Percentiles rank a stretch among this genome's conserved stretches.
phyloP scores from a whole-genome alignment of 2,888 invertebrate genomes.

The Ormyrus rosae region DNA sequence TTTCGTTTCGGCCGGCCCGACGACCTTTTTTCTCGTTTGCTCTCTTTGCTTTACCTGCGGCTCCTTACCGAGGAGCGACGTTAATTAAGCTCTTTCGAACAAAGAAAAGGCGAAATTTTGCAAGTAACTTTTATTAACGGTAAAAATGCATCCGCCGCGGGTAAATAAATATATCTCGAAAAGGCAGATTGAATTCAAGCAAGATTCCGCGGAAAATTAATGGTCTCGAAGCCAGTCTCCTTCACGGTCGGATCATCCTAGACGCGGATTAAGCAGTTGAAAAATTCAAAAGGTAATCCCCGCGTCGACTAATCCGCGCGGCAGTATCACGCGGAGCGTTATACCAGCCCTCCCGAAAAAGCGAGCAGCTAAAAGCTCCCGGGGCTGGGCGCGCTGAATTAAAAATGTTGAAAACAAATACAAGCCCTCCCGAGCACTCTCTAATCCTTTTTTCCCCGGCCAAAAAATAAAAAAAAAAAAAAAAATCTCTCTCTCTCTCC shows the following conservation, averaged over 20 bases:
- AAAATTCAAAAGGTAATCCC: constrained; percentile 43
- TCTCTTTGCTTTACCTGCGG: background rate
- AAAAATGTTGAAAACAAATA: background rate
- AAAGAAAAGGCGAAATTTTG: no score
- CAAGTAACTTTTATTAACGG: no score
- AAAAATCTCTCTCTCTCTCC: no score
- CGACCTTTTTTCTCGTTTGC: background rate
- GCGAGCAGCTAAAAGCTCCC: background rate
- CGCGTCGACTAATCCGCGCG: background rate
- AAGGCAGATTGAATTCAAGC: no score
- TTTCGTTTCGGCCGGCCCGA: background rate
- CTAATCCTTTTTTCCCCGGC: background rate
- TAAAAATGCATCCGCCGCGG: no score
- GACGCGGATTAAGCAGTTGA: constrained; percentile 49
- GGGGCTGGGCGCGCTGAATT: background rate
- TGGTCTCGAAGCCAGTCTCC: background rate
- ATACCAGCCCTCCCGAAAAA: background rate
- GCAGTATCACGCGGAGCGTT: no score
- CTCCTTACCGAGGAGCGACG: background rate
- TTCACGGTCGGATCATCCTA: constrained; percentile 13
- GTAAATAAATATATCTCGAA: no score
- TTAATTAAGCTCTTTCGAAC: no score
- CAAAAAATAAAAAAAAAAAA: no score
- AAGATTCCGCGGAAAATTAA: constrained; percentile 21
- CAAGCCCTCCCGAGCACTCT: background rate